Conservation (phyloP, 2,888 invertebrate species). For the Stenoptilia bipunctidactyla region DNA sequence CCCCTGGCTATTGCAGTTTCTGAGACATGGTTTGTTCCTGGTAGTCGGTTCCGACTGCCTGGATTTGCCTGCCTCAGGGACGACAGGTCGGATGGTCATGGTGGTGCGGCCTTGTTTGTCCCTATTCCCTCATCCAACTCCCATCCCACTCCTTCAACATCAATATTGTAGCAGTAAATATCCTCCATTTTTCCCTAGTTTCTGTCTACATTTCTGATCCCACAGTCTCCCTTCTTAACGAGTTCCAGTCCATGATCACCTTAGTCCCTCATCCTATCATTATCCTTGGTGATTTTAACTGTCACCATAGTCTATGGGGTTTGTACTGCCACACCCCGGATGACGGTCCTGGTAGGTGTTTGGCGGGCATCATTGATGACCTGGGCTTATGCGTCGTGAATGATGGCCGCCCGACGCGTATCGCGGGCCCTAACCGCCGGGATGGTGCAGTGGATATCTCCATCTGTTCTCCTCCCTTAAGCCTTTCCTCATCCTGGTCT, state of each 20-base stretch:
- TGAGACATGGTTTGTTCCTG: slow-evolving; percentile 6
- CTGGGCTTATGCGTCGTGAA: slow-evolving; percentile 7
- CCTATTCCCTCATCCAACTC: slow-evolving; percentile 7
- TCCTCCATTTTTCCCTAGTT: slow-evolving; percentile 2
- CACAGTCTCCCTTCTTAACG: slow-evolving; percentile 1
- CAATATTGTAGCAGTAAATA: slow-evolving; percentile 7
- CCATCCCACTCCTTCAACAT: slow-evolving; percentile 2
- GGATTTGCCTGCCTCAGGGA: slow-evolving; percentile 8
- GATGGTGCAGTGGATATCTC: slow-evolving; percentile 5
- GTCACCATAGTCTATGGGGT: slow-evolving; percentile 8
- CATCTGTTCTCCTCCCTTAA: slow-evolving; percentile 3
- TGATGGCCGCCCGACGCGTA: slow-evolving; percentile 8
- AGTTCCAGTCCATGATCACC: slow-evolving; percentile 5
- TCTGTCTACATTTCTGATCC: slow-evolving; percentile 10
- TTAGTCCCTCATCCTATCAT: slow-evolving; percentile 5
- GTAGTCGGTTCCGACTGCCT: slow-evolving; percentile 2
- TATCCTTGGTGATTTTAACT: slow-evolving; percentile 10
- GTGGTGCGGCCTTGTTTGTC: slow-evolving; percentile 8
- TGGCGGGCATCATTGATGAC: too few species aligned
- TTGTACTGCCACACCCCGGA: slow-evolving; percentile 2
- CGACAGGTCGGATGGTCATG: slow-evolving; percentile 9
- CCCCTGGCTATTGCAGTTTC: slow-evolving; percentile 7
- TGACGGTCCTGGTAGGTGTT: too few species aligned
- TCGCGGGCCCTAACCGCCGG: slow-evolving; percentile 6
- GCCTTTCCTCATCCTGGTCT: background rate